A percentile compares a stretch with the other conserved stretches of the same genome.
Conservation (phyloP, 1,140 invertebrate species). For the Epicauta chinensis region DNA sequence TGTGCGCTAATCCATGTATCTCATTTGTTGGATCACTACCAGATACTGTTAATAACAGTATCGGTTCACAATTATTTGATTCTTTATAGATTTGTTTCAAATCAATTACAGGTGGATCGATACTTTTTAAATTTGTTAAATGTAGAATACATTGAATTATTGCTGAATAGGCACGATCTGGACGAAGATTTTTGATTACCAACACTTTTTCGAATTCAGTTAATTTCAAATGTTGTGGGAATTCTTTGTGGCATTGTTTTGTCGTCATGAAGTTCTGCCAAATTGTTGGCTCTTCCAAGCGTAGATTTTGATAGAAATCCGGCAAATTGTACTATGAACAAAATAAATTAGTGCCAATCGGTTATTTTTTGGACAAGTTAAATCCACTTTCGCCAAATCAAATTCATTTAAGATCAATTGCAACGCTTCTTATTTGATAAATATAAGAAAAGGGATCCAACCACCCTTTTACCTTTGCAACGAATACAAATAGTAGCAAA, state of each 20-base stretch:
- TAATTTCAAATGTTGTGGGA: slow-evolving; percentile 48
- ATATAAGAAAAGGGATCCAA: no score
- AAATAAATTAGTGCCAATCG: no score
- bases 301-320: slow-evolving; percentile 55
- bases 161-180: slow-evolving; percentile 70
- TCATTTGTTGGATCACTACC: slow-evolving; percentile 82
- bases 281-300: slow-evolving; percentile 53
- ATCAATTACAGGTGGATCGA: slow-evolving; percentile 58
- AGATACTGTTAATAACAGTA: slow-evolving; percentile 67
- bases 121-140: slow-evolving; percentile 54
- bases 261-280: slow-evolving; percentile 64
- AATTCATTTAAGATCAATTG: no score
- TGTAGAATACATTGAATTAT: slow-evolving; percentile 65
- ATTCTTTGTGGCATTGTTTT: slow-evolving; percentile 40
- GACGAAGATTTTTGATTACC: slow-evolving; percentile 71
- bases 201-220: slow-evolving; percentile 81
- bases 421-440: no score
- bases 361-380: no score
- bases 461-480: no score
- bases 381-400: no score
- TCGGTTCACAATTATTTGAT: slow-evolving; percentile 56
- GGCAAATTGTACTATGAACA: slow-evolving; percentile 47
- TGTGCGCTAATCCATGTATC: slow-evolving; percentile 56
- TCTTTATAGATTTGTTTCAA: slow-evolving; percentile 55
- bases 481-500: no score